phyloP scores from a whole-genome alignment of 2,797 vertebrate species.

The Spea hammondii region DNA sequence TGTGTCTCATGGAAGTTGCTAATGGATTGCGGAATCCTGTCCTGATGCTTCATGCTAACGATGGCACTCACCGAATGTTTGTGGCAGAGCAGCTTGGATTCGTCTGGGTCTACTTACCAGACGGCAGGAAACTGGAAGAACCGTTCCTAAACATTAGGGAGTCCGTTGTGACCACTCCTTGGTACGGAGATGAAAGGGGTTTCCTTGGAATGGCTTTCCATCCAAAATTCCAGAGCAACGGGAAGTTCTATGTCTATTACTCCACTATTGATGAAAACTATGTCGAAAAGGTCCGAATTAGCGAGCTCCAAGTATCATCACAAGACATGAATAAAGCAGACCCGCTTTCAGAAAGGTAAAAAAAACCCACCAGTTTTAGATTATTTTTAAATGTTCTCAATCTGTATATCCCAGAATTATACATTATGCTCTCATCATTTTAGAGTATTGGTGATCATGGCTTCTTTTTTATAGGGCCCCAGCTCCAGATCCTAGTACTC shows the following conservation, averaged over 20 bases:
- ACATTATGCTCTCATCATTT: too few relatives aligned
- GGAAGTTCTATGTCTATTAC: slow-evolving; percentile 83
- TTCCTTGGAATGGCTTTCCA: slow-evolving; percentile 85
- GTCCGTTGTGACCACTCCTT: slow-evolving; percentile 72
- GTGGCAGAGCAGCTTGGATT: slow-evolving; percentile 80
- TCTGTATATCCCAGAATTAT: too few relatives aligned
- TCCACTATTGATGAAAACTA: slow-evolving; percentile 66
- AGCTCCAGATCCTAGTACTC: too few relatives aligned
- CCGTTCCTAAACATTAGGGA: slow-evolving; percentile 81
- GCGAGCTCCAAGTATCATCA: slow-evolving; percentile 75
- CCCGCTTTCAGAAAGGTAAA: slow-evolving; percentile 76
- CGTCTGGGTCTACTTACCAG: slow-evolving; percentile 76
- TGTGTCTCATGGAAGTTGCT: slow-evolving; percentile 80
- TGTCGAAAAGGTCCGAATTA: slow-evolving; percentile 77
- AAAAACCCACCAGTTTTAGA: neutral
- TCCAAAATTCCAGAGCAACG: slow-evolving; percentile 71
- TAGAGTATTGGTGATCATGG: too few relatives aligned
- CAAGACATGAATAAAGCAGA: slow-evolving; percentile 77
- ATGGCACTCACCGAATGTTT: slow-evolving; percentile 75
- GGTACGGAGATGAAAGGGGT: slow-evolving; percentile 82
- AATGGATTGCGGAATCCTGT: slow-evolving; percentile 78
- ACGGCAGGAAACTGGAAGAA: slow-evolving; percentile 74
- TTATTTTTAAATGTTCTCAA: neutral
- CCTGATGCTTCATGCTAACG: slow-evolving; percentile 74
- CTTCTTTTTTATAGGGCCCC: too few relatives aligned